Evolutionary conservation across 2,113 vertebrate genomes (phyloP).

Genomic region (Tricholaema leucomelas): DNA sequence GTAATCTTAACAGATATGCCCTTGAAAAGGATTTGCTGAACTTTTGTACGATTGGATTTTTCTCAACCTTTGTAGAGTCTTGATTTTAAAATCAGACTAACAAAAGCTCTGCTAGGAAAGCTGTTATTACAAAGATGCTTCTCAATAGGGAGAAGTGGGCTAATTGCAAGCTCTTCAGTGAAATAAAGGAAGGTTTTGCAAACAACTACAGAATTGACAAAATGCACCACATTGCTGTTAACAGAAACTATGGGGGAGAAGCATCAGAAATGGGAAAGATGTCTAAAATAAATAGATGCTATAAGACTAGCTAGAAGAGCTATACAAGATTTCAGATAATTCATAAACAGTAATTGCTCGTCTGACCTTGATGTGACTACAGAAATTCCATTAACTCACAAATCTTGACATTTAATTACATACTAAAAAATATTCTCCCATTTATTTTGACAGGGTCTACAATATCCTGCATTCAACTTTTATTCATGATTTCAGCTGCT

Average conservation of each 20-base stretch:
- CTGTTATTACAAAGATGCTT: constrained; percentile 79
- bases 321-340: constrained; percentile 77
- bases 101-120: constrained; percentile 79
- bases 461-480: constrained; percentile 60
- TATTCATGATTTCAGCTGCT: constrained; percentile 60
- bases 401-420: constrained; percentile 79
- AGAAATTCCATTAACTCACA: constrained; percentile 80
- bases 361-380: constrained; percentile 77
- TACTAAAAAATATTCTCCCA: constrained; percentile 71
- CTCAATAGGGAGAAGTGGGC: constrained; percentile 76
- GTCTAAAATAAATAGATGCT: constrained; percentile 71
- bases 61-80: constrained; percentile 74
- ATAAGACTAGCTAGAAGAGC: constrained; percentile 60
- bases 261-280: constrained; percentile 73
- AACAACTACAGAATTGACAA: constrained; percentile 76
- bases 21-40: constrained; percentile 80
- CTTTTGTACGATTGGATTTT: constrained; percentile 72
- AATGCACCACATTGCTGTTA: constrained; percentile 70
- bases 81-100: constrained; percentile 80
- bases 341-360: constrained; percentile 74
- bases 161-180: constrained; percentile 81
- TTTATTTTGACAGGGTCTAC: constrained; percentile 71
- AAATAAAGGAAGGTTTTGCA: constrained; percentile 79
- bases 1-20: constrained; percentile 72
- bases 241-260: constrained; percentile 57